A percentile compares a stretch with the other conserved stretches of the same genome.
phyloP scores from a whole-genome alignment of 2,113 vertebrate species.

The Dryoscopus gambensis region DNA sequence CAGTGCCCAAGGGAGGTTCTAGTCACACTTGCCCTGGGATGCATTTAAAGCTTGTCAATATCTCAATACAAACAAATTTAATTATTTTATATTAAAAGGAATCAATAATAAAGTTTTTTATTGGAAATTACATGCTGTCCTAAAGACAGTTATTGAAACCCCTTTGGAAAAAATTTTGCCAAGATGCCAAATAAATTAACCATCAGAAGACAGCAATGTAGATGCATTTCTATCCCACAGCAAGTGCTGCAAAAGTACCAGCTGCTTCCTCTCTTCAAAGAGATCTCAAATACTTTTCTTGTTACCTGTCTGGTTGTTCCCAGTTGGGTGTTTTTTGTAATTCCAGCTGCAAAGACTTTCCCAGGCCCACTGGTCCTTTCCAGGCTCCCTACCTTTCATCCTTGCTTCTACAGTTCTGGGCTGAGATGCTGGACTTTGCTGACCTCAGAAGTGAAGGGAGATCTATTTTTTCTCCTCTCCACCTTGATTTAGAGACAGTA shows the following conservation, averaged over 20 bases:
- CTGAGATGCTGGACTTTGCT: not conserved
- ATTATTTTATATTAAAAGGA: not conserved
- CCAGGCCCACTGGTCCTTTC: not conserved
- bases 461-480: not conserved
- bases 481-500: not conserved
- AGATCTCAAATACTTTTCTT: not conserved
- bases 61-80: not conserved
- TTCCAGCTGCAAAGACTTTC: not conserved
- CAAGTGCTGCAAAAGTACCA: not conserved
- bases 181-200: not conserved
- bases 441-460: not conserved
- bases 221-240: not conserved
- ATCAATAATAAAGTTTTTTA: not conserved
- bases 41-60: not conserved
- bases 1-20: not conserved
- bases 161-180: constrained; percentile 2
- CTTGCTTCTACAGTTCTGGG: not conserved
- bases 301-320: not conserved
- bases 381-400: not conserved
- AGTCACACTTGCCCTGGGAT: not conserved
- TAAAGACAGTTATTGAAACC: not conserved
- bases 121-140: not conserved
- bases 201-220: not conserved
- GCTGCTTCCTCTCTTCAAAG: not conserved
- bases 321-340: rapidly evolving